phyloP scores from a whole-genome alignment of 2,113 vertebrate species.

The Siphamia tubifer region DNA sequence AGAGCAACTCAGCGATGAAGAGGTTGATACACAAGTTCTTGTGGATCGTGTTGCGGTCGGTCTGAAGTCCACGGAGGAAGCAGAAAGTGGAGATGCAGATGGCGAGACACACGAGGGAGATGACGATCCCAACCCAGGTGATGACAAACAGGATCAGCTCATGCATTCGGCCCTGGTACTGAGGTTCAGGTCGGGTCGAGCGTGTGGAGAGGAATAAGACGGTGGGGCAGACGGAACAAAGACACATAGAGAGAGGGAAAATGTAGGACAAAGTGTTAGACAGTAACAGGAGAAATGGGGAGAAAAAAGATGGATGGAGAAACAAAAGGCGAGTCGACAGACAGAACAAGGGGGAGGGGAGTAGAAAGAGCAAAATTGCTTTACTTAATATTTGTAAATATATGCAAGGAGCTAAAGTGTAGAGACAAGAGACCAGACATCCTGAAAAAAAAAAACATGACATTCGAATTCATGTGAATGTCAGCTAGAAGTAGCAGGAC shows the following conservation, averaged over 20 bases:
- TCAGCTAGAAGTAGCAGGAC: conserved; percentile 70
- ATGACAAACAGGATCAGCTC: conserved; percentile 93
- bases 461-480: conserved; percentile 78
- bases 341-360: conserved; percentile 38
- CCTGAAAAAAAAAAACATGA: conserved; percentile 62
- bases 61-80: conserved; percentile 93
- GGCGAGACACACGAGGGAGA: conserved; percentile 92
- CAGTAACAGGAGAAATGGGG: conserved; percentile 25
- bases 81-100: conserved; percentile 97
- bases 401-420: conserved; percentile 74
- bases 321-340: conserved; percentile 43
- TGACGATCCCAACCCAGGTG: conserved; percentile 95
- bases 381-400: conserved; percentile 79
- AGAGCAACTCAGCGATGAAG: conserved; percentile 93
- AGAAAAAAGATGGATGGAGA: conserved; percentile 20
- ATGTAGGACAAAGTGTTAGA: conserved; percentile 20
- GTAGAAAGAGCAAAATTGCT: conserved; percentile 57
- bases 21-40: conserved; percentile 98
- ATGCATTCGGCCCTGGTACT: conserved; percentile 88
- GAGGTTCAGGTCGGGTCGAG: conserved; percentile 14
- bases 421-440: conserved; percentile 72
- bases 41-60: conserved; percentile 94
- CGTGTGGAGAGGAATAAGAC: neutral
- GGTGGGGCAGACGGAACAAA: neutral
- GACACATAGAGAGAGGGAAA: conserved; percentile 12